phyloP scores from a whole-genome alignment of 1,140 invertebrate genomes.

The Magallana ariakensis region DNA sequence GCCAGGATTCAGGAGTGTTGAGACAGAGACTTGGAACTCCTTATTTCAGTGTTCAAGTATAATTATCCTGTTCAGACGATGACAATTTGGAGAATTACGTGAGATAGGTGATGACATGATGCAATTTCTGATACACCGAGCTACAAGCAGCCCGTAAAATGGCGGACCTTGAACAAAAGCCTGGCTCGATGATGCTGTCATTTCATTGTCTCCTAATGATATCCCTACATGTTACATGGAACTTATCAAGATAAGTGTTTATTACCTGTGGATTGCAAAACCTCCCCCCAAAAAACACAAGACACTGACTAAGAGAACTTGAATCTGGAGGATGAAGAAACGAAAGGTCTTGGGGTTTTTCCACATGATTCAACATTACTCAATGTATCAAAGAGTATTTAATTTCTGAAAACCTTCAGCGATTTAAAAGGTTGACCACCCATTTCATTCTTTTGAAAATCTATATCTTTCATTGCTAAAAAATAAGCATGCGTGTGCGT shows the following conservation, averaged over 20 bases:
- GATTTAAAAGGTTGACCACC: too few relatives aligned
- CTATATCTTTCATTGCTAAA: too few relatives aligned
- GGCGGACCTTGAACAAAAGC: background rate
- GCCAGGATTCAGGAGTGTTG: background rate
- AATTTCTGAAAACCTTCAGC: too few relatives aligned
- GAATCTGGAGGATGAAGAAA: background rate
- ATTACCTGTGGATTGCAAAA: background rate
- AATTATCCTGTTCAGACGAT: constrained; percentile 27
- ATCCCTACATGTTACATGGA: background rate
- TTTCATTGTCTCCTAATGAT: background rate
- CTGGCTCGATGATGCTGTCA: background rate
- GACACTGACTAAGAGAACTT: background rate
- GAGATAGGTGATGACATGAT: constrained; percentile 4
- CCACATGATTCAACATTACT: too few relatives aligned
- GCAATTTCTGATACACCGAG: background rate
- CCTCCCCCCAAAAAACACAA: background rate
- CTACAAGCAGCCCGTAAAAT: background rate
- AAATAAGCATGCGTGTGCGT: too few relatives aligned
- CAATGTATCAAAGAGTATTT: too few relatives aligned
- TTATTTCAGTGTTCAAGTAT: background rate
- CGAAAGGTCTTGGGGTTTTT: background rate
- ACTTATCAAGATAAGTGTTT: constrained; percentile 28
- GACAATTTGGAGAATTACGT: background rate
- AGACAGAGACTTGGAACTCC: background rate
- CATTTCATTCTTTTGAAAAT: too few relatives aligned